Conservation (phyloP, 2,797 vertebrate genomes). For the Pachyuromys duprasi region DNA sequence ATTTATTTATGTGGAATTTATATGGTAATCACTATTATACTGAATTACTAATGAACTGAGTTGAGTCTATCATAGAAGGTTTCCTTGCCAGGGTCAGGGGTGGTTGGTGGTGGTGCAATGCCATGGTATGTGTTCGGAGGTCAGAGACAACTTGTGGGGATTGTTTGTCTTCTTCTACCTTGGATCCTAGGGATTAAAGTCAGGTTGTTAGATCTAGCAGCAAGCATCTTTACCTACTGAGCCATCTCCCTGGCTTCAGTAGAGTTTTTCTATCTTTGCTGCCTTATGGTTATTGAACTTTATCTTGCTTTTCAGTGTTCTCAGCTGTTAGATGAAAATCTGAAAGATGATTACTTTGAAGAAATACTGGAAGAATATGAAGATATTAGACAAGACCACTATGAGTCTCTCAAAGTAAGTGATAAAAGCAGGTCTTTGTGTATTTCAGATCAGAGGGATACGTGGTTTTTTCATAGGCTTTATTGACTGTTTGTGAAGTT, state of each 20-base stretch:
- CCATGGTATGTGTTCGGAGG: not conserved
- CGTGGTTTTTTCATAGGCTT: not conserved
- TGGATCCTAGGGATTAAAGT: not conserved
- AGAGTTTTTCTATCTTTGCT: not conserved
- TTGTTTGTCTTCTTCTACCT: not conserved
- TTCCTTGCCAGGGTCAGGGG: too few species aligned
- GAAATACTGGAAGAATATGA: constrained; percentile 97
- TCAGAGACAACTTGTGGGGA: not conserved
- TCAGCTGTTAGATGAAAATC: constrained; percentile 92
- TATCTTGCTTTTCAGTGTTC: constrained; percentile 90
- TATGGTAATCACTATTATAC: not conserved
- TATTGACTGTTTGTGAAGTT: not conserved
- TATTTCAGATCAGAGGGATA: not conserved
- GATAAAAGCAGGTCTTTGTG: not conserved
- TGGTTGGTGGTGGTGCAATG: not conserved
- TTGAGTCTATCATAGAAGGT: not conserved
- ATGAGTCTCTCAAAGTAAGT: constrained; percentile 95
- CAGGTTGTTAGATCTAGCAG: not conserved
- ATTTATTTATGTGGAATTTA: not conserved
- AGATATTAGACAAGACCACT: constrained; percentile 96
- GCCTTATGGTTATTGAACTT: not conserved
- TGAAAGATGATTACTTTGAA: constrained; percentile 94
- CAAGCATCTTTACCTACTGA: not conserved
- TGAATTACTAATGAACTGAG: not conserved
- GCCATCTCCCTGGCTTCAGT: not conserved